Evolutionary conservation across 2,888 invertebrate species (phyloP).

Genomic region (Calliopum simillimum): DNA sequence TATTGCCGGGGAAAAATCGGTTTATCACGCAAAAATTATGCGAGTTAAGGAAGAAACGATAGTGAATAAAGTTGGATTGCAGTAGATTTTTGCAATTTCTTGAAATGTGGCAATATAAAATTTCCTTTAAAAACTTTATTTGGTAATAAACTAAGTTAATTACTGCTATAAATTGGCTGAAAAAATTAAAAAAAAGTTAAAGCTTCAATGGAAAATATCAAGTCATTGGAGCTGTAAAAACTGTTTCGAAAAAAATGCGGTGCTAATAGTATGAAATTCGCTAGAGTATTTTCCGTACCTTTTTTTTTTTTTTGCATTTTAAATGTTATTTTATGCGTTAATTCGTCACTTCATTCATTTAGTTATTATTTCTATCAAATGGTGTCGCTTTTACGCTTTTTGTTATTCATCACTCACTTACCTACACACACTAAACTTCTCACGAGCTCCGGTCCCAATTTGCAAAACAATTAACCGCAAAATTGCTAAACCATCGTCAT

Average conservation of each 20-base stretch:
- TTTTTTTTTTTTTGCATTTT: neutral
- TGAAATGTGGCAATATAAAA: neutral
- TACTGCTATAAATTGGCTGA: too few species aligned
- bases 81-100: neutral
- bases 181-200: too few species aligned
- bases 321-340: too few species aligned
- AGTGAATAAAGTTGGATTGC: neutral
- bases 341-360: too few species aligned
- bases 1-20: constrained; percentile 4
- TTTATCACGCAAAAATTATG: neutral
- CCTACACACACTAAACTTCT: neutral
- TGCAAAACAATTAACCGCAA: constrained; percentile 28
- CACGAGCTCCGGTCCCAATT: constrained; percentile 13
- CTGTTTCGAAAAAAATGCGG: too few species aligned
- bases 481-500: constrained; percentile 21
- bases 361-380: too few species aligned
- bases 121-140: neutral
- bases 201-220: too few species aligned
- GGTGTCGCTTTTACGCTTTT: neutral
- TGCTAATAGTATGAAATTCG: too few species aligned
- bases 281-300: too few species aligned
- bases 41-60: neutral
- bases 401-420: neutral
- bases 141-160: too few species aligned
- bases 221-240: too few species aligned